Percentiles rank a stretch among this genome's conserved stretches.
Conservation (phyloP, 1,140 invertebrate genomes). For the Leptopilina clavipes region DNA sequence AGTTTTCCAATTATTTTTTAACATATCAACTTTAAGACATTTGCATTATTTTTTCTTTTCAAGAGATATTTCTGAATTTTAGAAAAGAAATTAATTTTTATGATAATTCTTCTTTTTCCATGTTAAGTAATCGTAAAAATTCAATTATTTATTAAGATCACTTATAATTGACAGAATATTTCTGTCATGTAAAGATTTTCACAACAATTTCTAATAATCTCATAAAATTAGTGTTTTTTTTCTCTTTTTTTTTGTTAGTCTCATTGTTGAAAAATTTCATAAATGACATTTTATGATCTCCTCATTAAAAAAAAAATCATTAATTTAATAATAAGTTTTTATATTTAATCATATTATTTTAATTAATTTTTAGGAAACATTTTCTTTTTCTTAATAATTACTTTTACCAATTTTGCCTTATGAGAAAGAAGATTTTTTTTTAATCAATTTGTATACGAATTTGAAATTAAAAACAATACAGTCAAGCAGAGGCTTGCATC, state of each 20-base stretch:
- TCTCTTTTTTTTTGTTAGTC: too few relatives aligned
- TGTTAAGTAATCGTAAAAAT: not conserved
- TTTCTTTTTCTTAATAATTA: not conserved
- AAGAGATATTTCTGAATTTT: not conserved
- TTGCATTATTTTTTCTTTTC: constrained; percentile 37
- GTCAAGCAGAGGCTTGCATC: constrained; percentile 31
- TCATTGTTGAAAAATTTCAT: too few relatives aligned
- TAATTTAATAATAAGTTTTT: not conserved
- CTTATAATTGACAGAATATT: too few relatives aligned
- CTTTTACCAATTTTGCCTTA: not conserved
- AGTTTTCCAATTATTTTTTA: constrained; percentile 33
- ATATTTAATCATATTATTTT: not conserved
- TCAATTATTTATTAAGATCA: too few relatives aligned
- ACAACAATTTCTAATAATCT: too few relatives aligned
- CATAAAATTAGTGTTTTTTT: too few relatives aligned
- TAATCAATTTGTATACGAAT: not conserved
- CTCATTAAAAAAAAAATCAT: too few relatives aligned
- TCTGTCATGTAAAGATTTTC: too few relatives aligned
- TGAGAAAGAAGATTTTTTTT: not conserved
- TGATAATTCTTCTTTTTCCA: not conserved
- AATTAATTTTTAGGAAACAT: constrained; percentile 4
- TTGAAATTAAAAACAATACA: not conserved
- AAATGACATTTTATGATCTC: too few relatives aligned
- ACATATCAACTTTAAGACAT: not conserved
- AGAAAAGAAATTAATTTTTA: not conserved